phyloP scores from a whole-genome alignment of 2,888 invertebrate species.

The Epicampocera succincta region DNA sequence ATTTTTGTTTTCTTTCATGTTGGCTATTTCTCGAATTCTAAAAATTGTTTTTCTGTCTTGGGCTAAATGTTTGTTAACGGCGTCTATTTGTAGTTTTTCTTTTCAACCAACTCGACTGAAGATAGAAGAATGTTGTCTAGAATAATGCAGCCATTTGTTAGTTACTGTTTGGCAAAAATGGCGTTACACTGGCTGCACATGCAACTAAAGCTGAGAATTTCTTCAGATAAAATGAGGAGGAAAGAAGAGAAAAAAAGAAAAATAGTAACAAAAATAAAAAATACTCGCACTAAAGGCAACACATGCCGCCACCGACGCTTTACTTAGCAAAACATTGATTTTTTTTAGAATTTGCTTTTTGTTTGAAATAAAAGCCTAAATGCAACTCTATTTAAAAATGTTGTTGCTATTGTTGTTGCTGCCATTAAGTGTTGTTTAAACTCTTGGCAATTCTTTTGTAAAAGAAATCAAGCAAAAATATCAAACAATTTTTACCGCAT shows the following conservation, averaged over 20 bases:
- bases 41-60: conserved; percentile 51
- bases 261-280: background rate
- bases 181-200: conserved; percentile 78
- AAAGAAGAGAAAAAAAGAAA: conserved; percentile 25
- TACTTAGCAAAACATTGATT: conserved; percentile 55
- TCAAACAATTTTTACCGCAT: conserved; percentile 78
- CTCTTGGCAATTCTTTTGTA: conserved; percentile 60
- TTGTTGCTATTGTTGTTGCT: conserved; percentile 54
- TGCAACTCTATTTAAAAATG: conserved; percentile 68
- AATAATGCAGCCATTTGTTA: conserved; percentile 70
- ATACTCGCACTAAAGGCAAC: conserved; percentile 35
- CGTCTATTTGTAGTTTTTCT: conserved; percentile 62
- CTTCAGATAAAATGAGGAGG: background rate
- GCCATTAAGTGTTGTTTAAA: conserved; percentile 61
- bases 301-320: conserved; percentile 66
- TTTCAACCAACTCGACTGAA: conserved; percentile 16
- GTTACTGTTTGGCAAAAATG: conserved; percentile 74
- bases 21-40: conserved; percentile 36
- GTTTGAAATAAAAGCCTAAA: conserved; percentile 65
- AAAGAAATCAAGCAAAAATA: conserved; percentile 79
- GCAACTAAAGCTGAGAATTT: conserved; percentile 49
- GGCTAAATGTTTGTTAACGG: conserved; percentile 57
- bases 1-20: conserved; percentile 30
- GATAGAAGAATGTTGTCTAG: conserved; percentile 56
- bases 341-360: conserved; percentile 51